Evolutionary conservation across 2,888 invertebrate species (phyloP), one percentile per base, ranked within the genome.

Genomic region (Philereme transversata): DNA sequence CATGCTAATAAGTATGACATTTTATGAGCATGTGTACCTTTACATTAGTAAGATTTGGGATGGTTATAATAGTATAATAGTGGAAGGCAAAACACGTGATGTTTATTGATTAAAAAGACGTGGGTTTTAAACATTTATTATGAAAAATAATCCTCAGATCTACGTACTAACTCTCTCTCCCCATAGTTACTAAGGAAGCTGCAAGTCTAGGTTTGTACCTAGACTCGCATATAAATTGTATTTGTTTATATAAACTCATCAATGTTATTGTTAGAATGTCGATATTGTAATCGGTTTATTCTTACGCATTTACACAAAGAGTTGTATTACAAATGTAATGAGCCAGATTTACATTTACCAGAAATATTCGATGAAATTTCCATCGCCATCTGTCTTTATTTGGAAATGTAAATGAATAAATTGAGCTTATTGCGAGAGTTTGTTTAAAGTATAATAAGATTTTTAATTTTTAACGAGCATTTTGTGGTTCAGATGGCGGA

Each of bases 401-500:
- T 72, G 62, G 54, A 57, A 71, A 73, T 67, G 58, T 68, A 71
- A 72, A 75, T 75, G 64, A 75, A 74, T 75, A 78, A 75, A 75
- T 77, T 75, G 64, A 63, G 65, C 61, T 62, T 66, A 70, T 64
- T 70, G 65, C 69, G 67, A 69, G 72, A 59, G 74, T 69, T 76
- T 77, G 73, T 78, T 77, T 75, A 69, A 67, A 74, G 71, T 73
- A 77, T 78, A 77, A 82, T 75, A 80, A 78, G 75, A 74, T 75
- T 82, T 82, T 78, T 73, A 79, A 78, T 76, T 79, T 78, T 74
- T 77, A 82, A 82, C 78, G 76, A 78, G 70, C 67, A 71, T 73
- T 76, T 77, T 74, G 76, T 72, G 71, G 70, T 76, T 72, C 67
- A 70, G 72, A 69, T 74, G 73, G 70, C 64, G 70, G 75, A 68